A percentile compares a stretch with the other conserved stretches of the same genome.
Evolutionary conservation across 2,888 invertebrate species (phyloP).

Genomic region (Meloe dianella): DNA sequence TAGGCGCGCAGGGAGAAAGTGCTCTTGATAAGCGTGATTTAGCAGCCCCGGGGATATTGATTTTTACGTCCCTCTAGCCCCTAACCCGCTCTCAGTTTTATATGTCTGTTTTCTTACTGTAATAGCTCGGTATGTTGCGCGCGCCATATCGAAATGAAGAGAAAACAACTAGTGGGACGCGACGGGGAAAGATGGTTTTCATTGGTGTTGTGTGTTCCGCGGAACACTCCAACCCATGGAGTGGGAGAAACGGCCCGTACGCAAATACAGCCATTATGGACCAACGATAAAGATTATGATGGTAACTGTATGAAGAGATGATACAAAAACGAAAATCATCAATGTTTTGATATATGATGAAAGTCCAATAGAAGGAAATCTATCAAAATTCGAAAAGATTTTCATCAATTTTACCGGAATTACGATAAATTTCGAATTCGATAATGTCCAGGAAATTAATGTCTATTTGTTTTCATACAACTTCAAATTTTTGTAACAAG

Average conservation of each 20-base stretch:
- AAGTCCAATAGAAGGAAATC: not conserved
- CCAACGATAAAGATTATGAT: slow-evolving; percentile 3
- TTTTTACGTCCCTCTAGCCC: slow-evolving; percentile 61
- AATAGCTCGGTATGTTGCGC: slow-evolving; percentile 62
- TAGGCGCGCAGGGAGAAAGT: slow-evolving; percentile 57
- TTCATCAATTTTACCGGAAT: too few relatives aligned
- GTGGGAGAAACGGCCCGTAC: slow-evolving; percentile 53
- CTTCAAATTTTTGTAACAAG: not conserved
- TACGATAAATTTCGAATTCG: not conserved
- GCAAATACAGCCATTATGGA: slow-evolving; percentile 60
- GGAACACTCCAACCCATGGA: slow-evolving; percentile 30
- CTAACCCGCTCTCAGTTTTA: slow-evolving; percentile 62
- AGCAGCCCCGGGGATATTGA: slow-evolving; percentile 75
- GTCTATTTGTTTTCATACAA: not conserved
- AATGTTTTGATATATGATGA: not conserved
- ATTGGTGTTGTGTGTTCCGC: slow-evolving; percentile 59
- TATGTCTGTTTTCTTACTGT: slow-evolving; percentile 66
- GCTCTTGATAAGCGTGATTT: slow-evolving; percentile 72
- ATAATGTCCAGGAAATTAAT: not conserved
- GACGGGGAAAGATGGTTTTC: slow-evolving; percentile 56
- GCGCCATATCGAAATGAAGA: slow-evolving; percentile 59
- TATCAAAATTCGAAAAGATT: not conserved
- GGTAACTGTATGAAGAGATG: not conserved
- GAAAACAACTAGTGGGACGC: slow-evolving; percentile 56
- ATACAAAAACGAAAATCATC: not conserved